Evolutionary conservation across 2,113 vertebrate genomes (phyloP), one percentile per base, ranked within the genome.

Genomic region (Leptocoma aspasia): DNA sequence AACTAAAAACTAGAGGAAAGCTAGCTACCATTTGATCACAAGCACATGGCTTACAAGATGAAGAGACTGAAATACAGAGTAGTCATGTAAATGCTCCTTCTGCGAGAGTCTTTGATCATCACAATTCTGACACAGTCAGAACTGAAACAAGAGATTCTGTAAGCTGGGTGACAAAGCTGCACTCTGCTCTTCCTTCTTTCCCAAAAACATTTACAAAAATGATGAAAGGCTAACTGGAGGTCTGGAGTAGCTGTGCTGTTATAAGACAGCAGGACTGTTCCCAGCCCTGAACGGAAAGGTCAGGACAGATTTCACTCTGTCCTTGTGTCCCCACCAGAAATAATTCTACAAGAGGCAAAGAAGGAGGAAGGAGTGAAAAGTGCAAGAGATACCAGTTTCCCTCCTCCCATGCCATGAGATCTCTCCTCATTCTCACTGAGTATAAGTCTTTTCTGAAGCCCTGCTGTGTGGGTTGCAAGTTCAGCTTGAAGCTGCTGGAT

Each of bases 351-450:
- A 41, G 12, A 65, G 13, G 37, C 16, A 77, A 82, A 64, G 47
- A 26, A 64, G 37, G 24, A 79, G 18, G 2, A 37, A 82, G 42
- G 27, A 59, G 10, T 28, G 52, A 2, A 64, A 83, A 60, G 27
- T 17, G 7, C 44, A 56, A 33, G 31, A 68, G 35, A 45, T 17
- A 39, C 20, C 7, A 39, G 15, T 56, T 35, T 86, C 20, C 18
- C 15, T 44, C 47, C 11, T 79, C 39, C 28, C 1, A 0, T 37
- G 28, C 7, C 35, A 47, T 30, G 31, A 86, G 24, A 23, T 69
- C 33, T 72, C 12, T 76, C 26, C 35, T 91, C 1, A 0, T 4
- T n/a, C 21, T 52, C 44, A 5, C 2, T 14, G 27, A 39, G 22
- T 47, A 21, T 4, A 37, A 31, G 13, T 15, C 27, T 28, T 57